A percentile compares a stretch with the other conserved stretches of the same genome.
Conservation (phyloP, 2,113 vertebrate species). For the Enhydra lutris region DNA sequence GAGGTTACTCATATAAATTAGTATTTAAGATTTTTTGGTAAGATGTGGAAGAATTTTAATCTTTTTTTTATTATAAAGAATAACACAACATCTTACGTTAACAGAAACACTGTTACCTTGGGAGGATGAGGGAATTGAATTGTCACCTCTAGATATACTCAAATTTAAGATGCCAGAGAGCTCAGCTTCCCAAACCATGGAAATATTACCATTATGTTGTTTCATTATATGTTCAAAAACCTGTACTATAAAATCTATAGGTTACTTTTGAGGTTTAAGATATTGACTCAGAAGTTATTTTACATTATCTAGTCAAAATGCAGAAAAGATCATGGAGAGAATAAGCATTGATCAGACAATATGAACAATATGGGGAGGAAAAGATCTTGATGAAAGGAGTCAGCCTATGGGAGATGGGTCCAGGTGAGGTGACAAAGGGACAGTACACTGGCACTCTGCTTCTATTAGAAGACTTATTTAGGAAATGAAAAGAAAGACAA, state of each 20-base stretch:
- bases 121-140: no score
- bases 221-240: not conserved
- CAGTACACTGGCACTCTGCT: not conserved
- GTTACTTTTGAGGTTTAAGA: not conserved
- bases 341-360: not conserved
- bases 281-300: not conserved
- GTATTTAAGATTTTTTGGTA: not conserved
- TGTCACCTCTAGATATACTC: not conserved
- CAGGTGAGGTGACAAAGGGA: not conserved
- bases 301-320: not conserved
- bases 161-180: not conserved
- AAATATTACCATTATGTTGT: not conserved
- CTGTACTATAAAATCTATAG: not conserved
- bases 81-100: not conserved
- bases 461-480: not conserved
- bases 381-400: not conserved
- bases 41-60: not conserved
- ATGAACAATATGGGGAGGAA: not conserved
- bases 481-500: not conserved
- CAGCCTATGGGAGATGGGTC: not conserved
- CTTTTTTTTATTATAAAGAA: not conserved
- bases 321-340: not conserved
- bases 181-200: not conserved
- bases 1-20: not conserved
- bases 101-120: not conserved